Evolutionary conservation across 1,140 invertebrate genomes (phyloP).

Genomic region (Whitmania pigra): DNA sequence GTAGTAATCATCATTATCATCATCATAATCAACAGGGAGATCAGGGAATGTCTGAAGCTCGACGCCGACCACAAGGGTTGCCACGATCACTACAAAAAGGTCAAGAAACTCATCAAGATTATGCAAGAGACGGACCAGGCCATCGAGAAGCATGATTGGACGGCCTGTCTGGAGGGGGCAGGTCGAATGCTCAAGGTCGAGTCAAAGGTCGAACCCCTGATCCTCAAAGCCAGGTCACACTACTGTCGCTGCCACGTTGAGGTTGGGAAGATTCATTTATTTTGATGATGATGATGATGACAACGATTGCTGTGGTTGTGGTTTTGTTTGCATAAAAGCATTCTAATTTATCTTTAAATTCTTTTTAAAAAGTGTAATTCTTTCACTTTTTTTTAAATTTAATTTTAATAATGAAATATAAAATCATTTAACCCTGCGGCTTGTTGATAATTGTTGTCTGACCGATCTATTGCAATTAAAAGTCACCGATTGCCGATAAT

Average conservation of each 20-base stretch:
- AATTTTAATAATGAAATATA: not conserved
- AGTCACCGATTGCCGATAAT: no score
- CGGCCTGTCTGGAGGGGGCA: constrained; percentile 61
- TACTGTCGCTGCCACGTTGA: constrained; percentile 38
- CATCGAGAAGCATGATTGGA: constrained; percentile 52
- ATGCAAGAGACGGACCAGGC: constrained; percentile 59
- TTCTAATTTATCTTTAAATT: no score
- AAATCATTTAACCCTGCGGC: not conserved
- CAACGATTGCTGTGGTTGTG: no score
- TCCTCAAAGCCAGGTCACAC: constrained; percentile 33
- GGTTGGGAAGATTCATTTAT: constrained; percentile 27
- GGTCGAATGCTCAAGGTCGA: constrained; percentile 58
- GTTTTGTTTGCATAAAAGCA: no score
- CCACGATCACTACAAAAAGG: constrained; percentile 88
- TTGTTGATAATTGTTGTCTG: no score
- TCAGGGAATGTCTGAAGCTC: constrained; percentile 89
- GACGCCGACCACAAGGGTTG: constrained; percentile 95
- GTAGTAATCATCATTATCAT: not conserved
- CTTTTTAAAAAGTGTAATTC: no score
- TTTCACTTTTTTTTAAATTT: not conserved
- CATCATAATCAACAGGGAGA: constrained; percentile 51
- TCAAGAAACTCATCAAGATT: constrained; percentile 86
- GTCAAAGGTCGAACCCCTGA: constrained; percentile 29
- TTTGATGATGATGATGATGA: no score
- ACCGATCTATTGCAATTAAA: no score